Conservation (phyloP, 2,797 vertebrate genomes). For the Momotus momota region DNA sequence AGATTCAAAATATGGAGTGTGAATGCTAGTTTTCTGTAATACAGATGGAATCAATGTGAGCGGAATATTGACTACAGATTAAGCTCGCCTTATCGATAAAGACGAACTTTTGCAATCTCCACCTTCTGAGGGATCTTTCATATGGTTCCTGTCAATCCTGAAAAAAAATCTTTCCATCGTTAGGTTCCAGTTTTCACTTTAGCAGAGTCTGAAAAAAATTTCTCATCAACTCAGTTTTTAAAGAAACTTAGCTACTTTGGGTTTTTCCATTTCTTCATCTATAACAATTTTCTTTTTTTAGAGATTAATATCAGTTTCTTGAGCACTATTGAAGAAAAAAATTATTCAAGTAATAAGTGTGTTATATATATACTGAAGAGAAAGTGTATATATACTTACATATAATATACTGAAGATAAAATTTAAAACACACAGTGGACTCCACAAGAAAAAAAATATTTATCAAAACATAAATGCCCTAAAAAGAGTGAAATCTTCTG, state of each 20-base stretch:
- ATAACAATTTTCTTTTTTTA: background rate
- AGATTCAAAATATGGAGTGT: slow-evolving; percentile 26
- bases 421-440: background rate
- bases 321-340: background rate
- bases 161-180: background rate
- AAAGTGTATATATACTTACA: too few relatives aligned
- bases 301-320: background rate
- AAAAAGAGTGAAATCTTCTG: background rate
- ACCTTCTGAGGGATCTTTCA: background rate
- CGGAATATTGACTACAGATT: slow-evolving; percentile 17
- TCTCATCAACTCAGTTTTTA: background rate
- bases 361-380: too few relatives aligned
- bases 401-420: background rate
- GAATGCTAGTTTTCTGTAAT: background rate
- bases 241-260: background rate
- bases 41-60: slow-evolving; percentile 9
- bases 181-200: background rate
- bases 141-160: background rate
- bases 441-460: background rate
- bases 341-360: background rate
- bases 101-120: background rate
- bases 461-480: background rate
- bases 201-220: background rate
- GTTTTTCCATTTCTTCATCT: background rate
- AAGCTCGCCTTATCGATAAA: background rate